A percentile compares a stretch with the other conserved stretches of the same genome.
Conservation (phyloP, 2,113 vertebrate genomes). For the Poicephalus gulielmi region DNA sequence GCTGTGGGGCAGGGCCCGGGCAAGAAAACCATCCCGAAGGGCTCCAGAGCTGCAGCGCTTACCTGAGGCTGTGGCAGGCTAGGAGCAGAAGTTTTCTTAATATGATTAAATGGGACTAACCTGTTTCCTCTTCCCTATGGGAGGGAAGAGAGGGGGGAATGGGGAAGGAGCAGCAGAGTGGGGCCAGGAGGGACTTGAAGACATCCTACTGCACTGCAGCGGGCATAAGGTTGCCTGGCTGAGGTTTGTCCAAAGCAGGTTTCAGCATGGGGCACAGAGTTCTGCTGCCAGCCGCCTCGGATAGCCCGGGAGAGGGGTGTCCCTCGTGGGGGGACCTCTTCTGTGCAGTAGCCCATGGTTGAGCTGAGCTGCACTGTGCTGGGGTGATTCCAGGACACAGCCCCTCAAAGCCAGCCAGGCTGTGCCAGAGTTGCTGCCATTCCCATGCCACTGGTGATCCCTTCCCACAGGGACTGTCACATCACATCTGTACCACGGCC, state of each 20-base stretch:
- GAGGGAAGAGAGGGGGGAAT: background rate
- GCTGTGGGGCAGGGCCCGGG: background rate
- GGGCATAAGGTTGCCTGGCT: background rate
- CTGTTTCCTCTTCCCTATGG: background rate
- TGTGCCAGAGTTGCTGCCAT: background rate
- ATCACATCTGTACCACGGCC: background rate
- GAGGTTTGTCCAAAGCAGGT: background rate
- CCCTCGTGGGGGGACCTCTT: background rate
- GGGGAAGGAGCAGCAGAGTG: background rate
- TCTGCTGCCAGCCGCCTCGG: fast-evolving
- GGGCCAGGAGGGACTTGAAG: fast-evolving
- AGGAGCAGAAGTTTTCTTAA: background rate
- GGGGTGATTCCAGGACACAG: fast-evolving
- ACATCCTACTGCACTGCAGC: fast-evolving
- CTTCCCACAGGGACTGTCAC: background rate
- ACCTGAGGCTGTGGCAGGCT: background rate
- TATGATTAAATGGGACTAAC: background rate
- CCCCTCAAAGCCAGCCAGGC: fast-evolving
- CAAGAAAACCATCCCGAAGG: background rate
- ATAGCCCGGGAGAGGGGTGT: background rate
- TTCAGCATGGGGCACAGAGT: background rate
- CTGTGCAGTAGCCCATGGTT: background rate
- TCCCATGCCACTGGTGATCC: background rate
- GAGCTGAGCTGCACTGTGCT: fast-evolving
- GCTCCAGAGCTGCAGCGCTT: fast-evolving